Base-by-base conservation (phyloP, 2,797 vertebrate species). In the Masticophis lateralis region DNA sequence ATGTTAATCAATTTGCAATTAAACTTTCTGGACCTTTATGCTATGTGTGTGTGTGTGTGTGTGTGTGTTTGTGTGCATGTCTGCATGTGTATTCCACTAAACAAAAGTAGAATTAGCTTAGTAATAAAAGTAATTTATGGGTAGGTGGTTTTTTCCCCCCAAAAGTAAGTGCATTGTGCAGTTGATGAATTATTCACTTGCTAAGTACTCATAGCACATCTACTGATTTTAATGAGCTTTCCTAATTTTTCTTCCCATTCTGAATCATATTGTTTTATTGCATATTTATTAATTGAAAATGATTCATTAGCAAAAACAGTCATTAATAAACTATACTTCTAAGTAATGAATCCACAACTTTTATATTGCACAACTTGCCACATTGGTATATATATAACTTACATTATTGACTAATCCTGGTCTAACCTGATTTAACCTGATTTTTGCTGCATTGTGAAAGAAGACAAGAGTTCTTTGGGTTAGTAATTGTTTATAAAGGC, bases 1-100 rank as follows among this genome's bases (percentile, higher is more conserved):
- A 69, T 93, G 94, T 94, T 97, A 97, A 98, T 97, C 96, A 96
- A 94, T 96, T 97, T 96, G 89, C 95, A 95, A 96, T 97, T 97
- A 97, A 96, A 97, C 87, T 96, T 95, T 92, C 95, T 87, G 86
- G 96, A 92, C 88, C 79, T 96, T 88, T 74, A 91, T 25, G 94
- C 12, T 92, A 91, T 2, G 11, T 47, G 4, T 87, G 10, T 66
- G n/a, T 60, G 55, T 2, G 11, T 47, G 4, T 87, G 10, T 66
- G 51, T 55, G 57, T 27, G 86, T 12, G 86, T 43, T 56, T 92
- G 95, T 37, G 95, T n/a, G 20, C 37, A 16, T 55, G 47, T 69
- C 1, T 69, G 14, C 69, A 74, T 53, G 43, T 37, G 27, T 8
- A 37, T 43, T 91, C 95, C 93, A 60, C 57, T 92, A 95, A 95